Conservation (phyloP, 2,113 vertebrate genomes). For the Polyodon spathula region DNA sequence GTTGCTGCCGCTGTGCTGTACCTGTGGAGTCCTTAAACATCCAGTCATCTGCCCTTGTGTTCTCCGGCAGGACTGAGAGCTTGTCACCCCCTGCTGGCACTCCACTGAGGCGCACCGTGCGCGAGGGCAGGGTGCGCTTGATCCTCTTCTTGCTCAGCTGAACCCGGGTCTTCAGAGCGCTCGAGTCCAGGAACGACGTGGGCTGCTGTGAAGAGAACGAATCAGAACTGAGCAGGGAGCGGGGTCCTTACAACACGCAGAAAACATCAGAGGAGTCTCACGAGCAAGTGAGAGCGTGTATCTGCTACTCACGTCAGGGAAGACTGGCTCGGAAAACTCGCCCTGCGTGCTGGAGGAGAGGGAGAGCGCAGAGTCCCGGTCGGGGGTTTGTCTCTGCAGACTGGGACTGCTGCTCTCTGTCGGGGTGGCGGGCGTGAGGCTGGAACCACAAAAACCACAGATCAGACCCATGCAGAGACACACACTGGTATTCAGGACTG, state of each 20-base stretch:
- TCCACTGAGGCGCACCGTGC: constrained; percentile 50
- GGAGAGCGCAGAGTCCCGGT: constrained; percentile 42
- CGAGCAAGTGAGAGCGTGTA: constrained; percentile 13
- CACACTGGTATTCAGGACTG: too few relatives aligned
- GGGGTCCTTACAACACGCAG: neutral
- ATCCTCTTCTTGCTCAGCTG: constrained; percentile 77
- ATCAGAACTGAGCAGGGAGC: neutral
- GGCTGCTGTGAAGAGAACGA: constrained; percentile 51
- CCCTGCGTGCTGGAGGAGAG: neutral
- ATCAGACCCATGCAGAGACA: neutral
- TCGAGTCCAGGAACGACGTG: constrained; percentile 71
- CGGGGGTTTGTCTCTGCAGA: constrained; percentile 49
- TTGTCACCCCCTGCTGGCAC: constrained; percentile 24
- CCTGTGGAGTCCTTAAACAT: constrained; percentile 84
- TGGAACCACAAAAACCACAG: constrained; percentile 26
- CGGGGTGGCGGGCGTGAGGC: constrained; percentile 67
- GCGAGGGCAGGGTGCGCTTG: constrained; percentile 65
- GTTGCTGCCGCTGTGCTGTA: constrained; percentile 26
- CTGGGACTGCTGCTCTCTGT: constrained; percentile 57
- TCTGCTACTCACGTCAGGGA: constrained; percentile 40
- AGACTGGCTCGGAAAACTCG: constrained; percentile 35
- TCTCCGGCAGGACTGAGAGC: constrained; percentile 34
- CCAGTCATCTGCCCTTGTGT: constrained; percentile 47
- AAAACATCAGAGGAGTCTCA: constrained; percentile 69
- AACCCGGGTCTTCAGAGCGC: constrained; percentile 71